These are phyloP conservation scores for Gambelia wislizenii DNA, from an alignment of 2,797 vertebrate genomes.

Conservation along the genomic window DNA sequence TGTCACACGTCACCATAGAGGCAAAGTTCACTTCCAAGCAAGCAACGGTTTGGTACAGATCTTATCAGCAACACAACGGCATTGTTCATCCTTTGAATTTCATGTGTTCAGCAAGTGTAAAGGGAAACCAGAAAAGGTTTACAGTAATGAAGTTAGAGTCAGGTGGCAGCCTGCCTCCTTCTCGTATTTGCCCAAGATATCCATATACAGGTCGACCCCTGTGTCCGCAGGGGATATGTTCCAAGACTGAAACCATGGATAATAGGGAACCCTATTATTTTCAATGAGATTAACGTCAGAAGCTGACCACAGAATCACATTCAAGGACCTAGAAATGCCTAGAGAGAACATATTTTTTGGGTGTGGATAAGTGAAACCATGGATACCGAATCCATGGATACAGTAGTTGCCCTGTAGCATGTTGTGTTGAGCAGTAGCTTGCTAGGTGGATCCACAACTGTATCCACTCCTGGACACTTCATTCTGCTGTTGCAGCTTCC, in stretches of 20 bases:
- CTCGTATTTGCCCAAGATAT: background rate
- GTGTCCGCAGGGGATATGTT: too few relatives aligned
- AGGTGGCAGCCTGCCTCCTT: background rate
- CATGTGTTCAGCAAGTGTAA: background rate
- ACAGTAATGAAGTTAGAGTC: background rate
- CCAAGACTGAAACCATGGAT: too few relatives aligned
- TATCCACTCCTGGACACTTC: background rate
- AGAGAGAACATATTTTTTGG: too few relatives aligned
- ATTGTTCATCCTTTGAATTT: constrained; percentile 31
- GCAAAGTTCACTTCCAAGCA: constrained; percentile 67
- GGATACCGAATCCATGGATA: too few relatives aligned
- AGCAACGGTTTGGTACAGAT: constrained; percentile 56
- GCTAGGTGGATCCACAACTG: background rate
- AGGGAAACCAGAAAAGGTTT: background rate
- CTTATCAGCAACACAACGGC: constrained; percentile 45
- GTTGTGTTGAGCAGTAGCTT: background rate
- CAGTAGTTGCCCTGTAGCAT: too few relatives aligned
- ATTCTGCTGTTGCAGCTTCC: background rate
- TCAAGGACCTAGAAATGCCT: too few relatives aligned
- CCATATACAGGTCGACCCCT: too few relatives aligned
- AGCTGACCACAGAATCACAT: too few relatives aligned
- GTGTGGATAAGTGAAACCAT: too few relatives aligned
- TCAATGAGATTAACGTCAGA: too few relatives aligned
- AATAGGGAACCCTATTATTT: too few relatives aligned
- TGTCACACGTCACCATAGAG: constrained; percentile 31